These are phyloP conservation scores for Epinephelus lanceolatus DNA, from an alignment of 2,113 vertebrate genomes.

Conservation along the genomic window DNA sequence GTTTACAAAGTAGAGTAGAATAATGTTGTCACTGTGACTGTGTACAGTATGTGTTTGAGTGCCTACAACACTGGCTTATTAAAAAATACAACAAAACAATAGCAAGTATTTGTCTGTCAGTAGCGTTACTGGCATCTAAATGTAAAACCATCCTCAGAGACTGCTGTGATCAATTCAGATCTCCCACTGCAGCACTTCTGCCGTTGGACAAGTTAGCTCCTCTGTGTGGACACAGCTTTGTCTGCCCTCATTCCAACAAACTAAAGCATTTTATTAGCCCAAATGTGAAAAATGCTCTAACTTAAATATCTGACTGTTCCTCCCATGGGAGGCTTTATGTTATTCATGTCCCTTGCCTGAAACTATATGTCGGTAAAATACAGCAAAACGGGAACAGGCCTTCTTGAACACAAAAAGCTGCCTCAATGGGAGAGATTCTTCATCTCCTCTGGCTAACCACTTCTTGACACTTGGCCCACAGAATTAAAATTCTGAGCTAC, in stretches of 20 bases:
- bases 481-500: slow-evolving; percentile 53
- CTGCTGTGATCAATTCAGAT: not conserved
- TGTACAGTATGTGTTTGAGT: not conserved
- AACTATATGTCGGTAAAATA: not conserved
- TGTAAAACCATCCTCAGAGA: not conserved
- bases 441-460: slow-evolving; percentile 29
- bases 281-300: not conserved
- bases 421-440: slow-evolving; percentile 25
- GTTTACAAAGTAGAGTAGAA: not conserved
- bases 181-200: not conserved
- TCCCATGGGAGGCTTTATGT: not conserved
- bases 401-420: slow-evolving; percentile 7
- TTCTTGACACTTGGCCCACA: slow-evolving; percentile 42
- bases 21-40: not conserved
- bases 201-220: not conserved
- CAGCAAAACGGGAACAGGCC: not conserved
- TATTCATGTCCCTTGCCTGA: not conserved
- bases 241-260: not conserved
- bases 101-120: not conserved
- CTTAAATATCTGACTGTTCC: not conserved
- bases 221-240: not conserved
- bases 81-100: too few relatives aligned
- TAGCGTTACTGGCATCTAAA: not conserved
- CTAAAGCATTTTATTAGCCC: not conserved
- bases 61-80: not conserved